phyloP scores from a whole-genome alignment of 2,888 invertebrate genomes.

The Baccha elongata region DNA sequence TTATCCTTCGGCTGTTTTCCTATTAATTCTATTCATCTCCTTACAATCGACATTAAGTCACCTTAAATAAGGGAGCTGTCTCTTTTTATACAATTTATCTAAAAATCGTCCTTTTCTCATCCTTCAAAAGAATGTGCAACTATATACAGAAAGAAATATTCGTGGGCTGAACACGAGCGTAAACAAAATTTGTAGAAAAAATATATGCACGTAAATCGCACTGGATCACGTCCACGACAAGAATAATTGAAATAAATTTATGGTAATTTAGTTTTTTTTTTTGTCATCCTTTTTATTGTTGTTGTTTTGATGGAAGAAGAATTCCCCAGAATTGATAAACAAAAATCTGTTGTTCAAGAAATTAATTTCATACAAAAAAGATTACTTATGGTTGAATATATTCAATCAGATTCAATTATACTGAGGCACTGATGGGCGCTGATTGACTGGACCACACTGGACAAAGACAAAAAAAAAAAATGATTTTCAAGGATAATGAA shows the following conservation, averaged over 20 bases:
- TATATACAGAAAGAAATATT: no score
- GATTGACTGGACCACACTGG: no score
- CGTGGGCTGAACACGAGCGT: constrained; percentile 8
- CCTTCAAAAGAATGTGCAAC: background rate
- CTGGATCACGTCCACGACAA: constrained; percentile 37
- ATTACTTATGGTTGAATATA: background rate
- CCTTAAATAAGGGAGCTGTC: background rate
- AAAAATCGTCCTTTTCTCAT: background rate
- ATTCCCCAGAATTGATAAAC: background rate
- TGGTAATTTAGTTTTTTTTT: constrained; percentile 50
- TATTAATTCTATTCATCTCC: no score
- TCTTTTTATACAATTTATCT: background rate
- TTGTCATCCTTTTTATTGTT: background rate
- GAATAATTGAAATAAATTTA: constrained; percentile 65
- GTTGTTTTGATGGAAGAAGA: background rate
- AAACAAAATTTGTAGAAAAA: background rate
- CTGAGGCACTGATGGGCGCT: background rate
- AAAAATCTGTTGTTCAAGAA: background rate
- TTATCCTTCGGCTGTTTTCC: no score
- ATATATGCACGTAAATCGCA: constrained; percentile 32
- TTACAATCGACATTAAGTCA: constrained; percentile 15
- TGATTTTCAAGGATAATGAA: background rate
- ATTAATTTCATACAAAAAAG: background rate
- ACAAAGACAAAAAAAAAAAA: background rate
- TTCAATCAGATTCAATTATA: background rate